phyloP scores from a whole-genome alignment of 2,113 vertebrate species.

The Microcebus lehilahytsara region DNA sequence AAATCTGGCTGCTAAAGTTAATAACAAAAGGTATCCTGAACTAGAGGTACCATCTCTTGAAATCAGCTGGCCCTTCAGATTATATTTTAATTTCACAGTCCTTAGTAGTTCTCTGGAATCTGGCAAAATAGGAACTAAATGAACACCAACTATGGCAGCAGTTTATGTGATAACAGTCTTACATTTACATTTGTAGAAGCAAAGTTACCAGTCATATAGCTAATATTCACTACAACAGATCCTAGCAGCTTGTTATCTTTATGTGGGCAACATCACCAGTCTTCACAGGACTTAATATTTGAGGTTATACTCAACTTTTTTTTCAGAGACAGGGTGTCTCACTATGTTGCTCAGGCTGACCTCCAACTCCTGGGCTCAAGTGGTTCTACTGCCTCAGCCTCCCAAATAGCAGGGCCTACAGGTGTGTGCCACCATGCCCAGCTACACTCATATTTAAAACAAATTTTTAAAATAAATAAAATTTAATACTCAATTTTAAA shows the following conservation, averaged over 20 bases:
- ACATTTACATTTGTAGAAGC: not conserved
- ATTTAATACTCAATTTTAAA: not conserved
- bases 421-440: too few relatives aligned
- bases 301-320: not conserved
- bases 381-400: too few relatives aligned
- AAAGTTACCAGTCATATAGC: not conserved
- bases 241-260: not conserved
- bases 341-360: not conserved
- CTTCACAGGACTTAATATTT: not conserved
- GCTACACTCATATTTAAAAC: not conserved
- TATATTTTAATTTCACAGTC: constrained; percentile 44
- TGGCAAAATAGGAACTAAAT: constrained; percentile 9
- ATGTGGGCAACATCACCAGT: not conserved
- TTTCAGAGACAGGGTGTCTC: not conserved
- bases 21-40: constrained; percentile 2
- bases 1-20: constrained; percentile 1
- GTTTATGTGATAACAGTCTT: not conserved
- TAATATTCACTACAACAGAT: not conserved
- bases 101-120: not conserved
- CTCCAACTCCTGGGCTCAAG: not conserved
- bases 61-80: not conserved
- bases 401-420: too few relatives aligned
- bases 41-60: not conserved
- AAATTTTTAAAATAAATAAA: not conserved
- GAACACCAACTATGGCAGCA: not conserved